Percentiles rank a stretch among this genome's conserved stretches.
These are phyloP conservation scores for Actinernus sp. DNA, from an alignment of 92 coral and sea anemone species.

Conservation along the genomic window DNA sequence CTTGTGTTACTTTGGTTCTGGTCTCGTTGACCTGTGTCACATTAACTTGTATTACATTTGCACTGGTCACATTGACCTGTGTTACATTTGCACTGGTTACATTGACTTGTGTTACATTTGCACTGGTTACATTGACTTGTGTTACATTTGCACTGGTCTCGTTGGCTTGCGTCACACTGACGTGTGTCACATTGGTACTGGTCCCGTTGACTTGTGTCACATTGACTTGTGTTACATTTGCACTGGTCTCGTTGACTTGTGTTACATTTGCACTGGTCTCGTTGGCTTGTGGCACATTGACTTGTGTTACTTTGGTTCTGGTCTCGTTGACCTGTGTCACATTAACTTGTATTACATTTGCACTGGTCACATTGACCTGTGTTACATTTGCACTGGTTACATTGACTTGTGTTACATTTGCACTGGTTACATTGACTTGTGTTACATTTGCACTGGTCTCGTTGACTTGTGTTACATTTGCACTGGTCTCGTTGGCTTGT, in stretches of 20 bases:
- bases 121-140: not conserved
- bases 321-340: constrained; percentile 11
- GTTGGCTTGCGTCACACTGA: not conserved
- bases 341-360: constrained; percentile 2
- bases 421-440: not conserved
- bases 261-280: constrained; percentile 1
- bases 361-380: not conserved
- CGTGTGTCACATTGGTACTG: not conserved
- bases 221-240: constrained; percentile 1
- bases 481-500: constrained; percentile 16
- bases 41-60: not conserved
- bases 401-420: not conserved
- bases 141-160: constrained; percentile 2
- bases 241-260: not conserved
- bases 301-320: constrained; percentile 12
- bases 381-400: constrained; percentile 1
- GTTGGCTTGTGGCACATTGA: constrained; percentile 15
- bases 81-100: constrained; percentile 7
- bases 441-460: not conserved
- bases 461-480: constrained; percentile 20
- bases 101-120: constrained; percentile 13
- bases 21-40: constrained; percentile 15
- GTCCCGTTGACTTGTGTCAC: not conserved
- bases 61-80: constrained; percentile 7
- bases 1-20: not conserved